Percentiles rank a stretch among this genome's conserved stretches.
These are phyloP conservation scores for Colistium nudipinnis DNA, from an alignment of 2,113 vertebrate species.

Conservation along the genomic window DNA sequence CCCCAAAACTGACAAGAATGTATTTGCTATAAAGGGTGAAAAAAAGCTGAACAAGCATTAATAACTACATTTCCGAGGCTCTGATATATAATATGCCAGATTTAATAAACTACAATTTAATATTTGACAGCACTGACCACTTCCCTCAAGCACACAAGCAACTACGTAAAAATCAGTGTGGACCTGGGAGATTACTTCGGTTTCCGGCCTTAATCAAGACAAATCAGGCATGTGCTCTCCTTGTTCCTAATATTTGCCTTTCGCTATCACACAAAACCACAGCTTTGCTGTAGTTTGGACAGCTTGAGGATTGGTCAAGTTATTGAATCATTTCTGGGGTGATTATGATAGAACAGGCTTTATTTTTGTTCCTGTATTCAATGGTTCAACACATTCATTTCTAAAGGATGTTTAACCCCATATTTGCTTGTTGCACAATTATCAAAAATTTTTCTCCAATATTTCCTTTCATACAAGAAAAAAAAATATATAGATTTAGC, in stretches of 20 bases:
- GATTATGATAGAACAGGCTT: not conserved
- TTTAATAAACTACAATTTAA: not conserved
- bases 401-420: not conserved
- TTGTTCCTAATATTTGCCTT: not conserved
- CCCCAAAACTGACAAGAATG: not conserved
- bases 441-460: not conserved
- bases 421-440: too few relatives aligned
- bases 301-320: not conserved
- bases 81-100: not conserved
- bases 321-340: not conserved
- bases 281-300: not conserved
- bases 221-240: not conserved
- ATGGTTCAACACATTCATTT: not conserved
- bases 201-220: constrained; percentile 2
- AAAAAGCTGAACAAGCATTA: not conserved
- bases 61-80: not conserved
- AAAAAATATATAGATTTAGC: too few relatives aligned
- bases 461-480: too few relatives aligned
- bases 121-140: constrained; percentile 2
- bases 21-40: too few relatives aligned
- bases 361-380: not conserved
- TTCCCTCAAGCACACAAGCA: constrained; percentile 8
- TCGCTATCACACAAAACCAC: not conserved
- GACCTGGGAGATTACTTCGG: not conserved
- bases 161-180: constrained; percentile 4